Evolutionary conservation across 2,888 invertebrate genomes (phyloP).

Genomic region (Sarcophaga variegata): DNA sequence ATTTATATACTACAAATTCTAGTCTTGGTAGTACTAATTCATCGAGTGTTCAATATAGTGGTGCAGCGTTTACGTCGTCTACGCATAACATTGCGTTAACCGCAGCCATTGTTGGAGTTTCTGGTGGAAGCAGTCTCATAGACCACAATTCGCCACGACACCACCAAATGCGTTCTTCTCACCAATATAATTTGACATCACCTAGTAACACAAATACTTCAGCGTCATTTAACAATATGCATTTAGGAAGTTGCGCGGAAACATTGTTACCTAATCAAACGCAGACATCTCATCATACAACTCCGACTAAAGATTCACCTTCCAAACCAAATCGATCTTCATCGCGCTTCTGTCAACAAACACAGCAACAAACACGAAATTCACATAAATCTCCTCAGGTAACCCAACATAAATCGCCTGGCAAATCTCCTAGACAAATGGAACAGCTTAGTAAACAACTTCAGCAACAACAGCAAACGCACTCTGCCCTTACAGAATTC

Average conservation of each 20-base stretch:
- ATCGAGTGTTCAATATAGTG: constrained; percentile 72
- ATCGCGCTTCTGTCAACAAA: constrained; percentile 74
- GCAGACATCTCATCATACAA: constrained; percentile 67
- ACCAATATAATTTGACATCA: constrained; percentile 72
- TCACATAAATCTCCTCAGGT: constrained; percentile 84
- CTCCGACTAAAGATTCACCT: constrained; percentile 76
- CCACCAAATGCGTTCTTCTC: constrained; percentile 71
- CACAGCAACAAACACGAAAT: constrained; percentile 70
- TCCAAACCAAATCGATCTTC: constrained; percentile 75
- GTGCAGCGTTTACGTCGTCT: constrained; percentile 91
- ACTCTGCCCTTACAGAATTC: constrained; percentile 72
- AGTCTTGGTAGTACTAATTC: constrained; percentile 68
- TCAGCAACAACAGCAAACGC: constrained; percentile 66
- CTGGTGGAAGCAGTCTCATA: constrained; percentile 79
- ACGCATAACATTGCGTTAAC: constrained; percentile 92
- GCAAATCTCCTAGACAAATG: constrained; percentile 86
- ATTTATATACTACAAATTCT: constrained; percentile 68
- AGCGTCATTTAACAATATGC: constrained; percentile 71
- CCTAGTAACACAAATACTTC: constrained; percentile 71
- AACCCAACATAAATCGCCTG: constrained; percentile 84
- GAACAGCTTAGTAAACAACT: constrained; percentile 80
- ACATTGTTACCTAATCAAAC: constrained; percentile 71
- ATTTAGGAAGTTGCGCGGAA: constrained; percentile 73
- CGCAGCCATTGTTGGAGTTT: constrained; percentile 88
- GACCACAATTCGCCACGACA: constrained; percentile 77